phyloP scores from a whole-genome alignment of 2,888 invertebrate genomes.

The Drosophila merina region DNA sequence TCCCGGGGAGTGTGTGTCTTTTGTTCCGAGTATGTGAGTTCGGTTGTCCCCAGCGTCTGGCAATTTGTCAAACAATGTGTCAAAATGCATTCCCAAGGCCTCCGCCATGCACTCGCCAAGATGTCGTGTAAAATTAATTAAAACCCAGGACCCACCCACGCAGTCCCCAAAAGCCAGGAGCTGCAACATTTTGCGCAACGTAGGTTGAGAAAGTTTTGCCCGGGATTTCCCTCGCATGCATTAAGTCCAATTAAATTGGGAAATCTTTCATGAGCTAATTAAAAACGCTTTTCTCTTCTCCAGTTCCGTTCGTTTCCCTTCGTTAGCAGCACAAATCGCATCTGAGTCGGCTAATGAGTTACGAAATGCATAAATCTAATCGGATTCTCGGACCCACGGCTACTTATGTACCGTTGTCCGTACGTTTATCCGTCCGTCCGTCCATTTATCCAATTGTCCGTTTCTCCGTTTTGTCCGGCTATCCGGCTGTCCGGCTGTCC shows the following conservation, averaged over 20 bases:
- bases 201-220: constrained; percentile 47
- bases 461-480: background rate
- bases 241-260: constrained; percentile 68
- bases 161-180: constrained; percentile 18
- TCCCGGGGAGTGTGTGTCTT: constrained; percentile 7
- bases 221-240: constrained; percentile 55
- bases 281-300: constrained; percentile 36
- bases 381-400: constrained; percentile 33
- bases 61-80: constrained; percentile 80
- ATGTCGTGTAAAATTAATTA: constrained; percentile 66
- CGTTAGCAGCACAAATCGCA: constrained; percentile 32
- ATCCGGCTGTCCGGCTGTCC: constrained; percentile 1
- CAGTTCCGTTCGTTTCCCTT: constrained; percentile 30
- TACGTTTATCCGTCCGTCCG: background rate
- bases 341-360: constrained; percentile 52
- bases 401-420: constrained; percentile 2
- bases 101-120: background rate
- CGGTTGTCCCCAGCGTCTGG: constrained; percentile 59
- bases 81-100: constrained; percentile 63
- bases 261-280: constrained; percentile 60
- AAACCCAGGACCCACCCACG: constrained; percentile 48
- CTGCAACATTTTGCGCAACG: constrained; percentile 28
- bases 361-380: constrained; percentile 46
- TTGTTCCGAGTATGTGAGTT: constrained; percentile 46
- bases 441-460: background rate